A percentile compares a stretch with the other conserved stretches of the same genome.
phyloP scores from a whole-genome alignment of 2,113 vertebrate genomes.

The Bettongia penicillata region DNA sequence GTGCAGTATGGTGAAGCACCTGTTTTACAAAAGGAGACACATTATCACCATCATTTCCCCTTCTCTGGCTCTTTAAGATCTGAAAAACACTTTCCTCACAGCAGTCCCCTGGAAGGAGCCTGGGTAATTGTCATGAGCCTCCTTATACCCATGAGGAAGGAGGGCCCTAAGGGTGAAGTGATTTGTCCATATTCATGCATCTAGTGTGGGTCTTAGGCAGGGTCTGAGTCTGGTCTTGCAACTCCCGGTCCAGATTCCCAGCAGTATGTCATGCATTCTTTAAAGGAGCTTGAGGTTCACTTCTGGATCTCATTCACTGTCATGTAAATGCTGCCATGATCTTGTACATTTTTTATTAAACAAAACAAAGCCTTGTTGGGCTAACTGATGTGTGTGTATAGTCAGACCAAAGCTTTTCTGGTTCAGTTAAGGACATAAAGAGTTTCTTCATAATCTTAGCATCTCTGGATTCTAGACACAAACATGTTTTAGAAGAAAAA shows the following conservation, averaged over 20 bases:
- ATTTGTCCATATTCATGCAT: not conserved
- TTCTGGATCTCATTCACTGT: not conserved
- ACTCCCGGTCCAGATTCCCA: not conserved
- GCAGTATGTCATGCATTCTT: not conserved
- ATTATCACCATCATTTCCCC: too few relatives aligned
- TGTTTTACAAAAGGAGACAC: too few relatives aligned
- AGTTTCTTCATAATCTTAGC: not conserved
- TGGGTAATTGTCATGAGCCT: not conserved
- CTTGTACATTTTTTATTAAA: not conserved
- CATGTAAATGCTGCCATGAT: not conserved
- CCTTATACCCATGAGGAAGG: not conserved
- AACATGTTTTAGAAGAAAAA: not conserved
- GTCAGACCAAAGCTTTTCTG: not conserved
- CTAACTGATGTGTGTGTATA: not conserved
- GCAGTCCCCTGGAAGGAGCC: not conserved
- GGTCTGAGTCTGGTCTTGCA: not conserved
- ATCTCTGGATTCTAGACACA: not conserved
- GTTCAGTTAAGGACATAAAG: too few relatives aligned
- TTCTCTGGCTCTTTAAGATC: not conserved
- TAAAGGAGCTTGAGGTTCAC: not conserved
- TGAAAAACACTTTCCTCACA: not conserved
- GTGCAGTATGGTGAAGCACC: not conserved
- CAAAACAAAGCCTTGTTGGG: not conserved
- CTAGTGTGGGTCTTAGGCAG: not conserved
- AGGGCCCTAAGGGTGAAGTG: not conserved